Base-by-base conservation (phyloP, 2,797 vertebrate species). In the Rhinogobio ventralis region DNA sequence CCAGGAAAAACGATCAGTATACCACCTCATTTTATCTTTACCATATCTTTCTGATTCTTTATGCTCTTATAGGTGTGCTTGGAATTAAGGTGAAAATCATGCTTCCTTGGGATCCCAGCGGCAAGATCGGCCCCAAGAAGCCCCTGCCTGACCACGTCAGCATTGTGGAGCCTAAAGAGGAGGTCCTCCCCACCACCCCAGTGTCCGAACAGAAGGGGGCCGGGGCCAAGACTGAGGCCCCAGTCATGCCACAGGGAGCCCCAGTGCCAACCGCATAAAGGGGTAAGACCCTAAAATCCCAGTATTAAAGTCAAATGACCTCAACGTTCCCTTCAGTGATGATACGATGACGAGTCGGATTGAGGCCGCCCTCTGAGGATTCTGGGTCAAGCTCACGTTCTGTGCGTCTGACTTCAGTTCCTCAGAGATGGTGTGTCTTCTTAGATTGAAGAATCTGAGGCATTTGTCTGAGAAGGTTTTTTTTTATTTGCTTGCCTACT, bases 11-110 rank as follows among this genome's bases (percentile, higher is more conserved):
- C 39, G 39, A 42, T 10, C 39, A 2, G 39, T 10, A 42, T 42
- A 10, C 39, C 39, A 2, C 2, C 39, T 0, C 39, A 9, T 42
- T 42, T 42, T 42, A 42, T 42, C 7, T 42, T 42, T 9, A 42
- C 8, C 9, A 42, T 25, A 11, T 60, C 1, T 20, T 14, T n/a
- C 5, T 86, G 3, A 30, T 33, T 74, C 8, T 74, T 10, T 62
- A 36, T 60, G 25, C 49, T 20, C 25, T 23, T 36, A 7, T 90
- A 99, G 97, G 97, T 93, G 97, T 98, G 45, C 92, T 99, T 89
- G 98, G 98, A 71, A 99, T 99, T 93, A 99, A 99, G 94, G 98
- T 99, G 79, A 99, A 99, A 94, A 99, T 99, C 93, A 99, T 99
- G 98, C 93, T 99, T 86, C 98, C 98, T 25, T 99, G 98, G 98